Base-by-base conservation (phyloP, 2,797 vertebrate species). In the Gadopsis bispinosus region DNA sequence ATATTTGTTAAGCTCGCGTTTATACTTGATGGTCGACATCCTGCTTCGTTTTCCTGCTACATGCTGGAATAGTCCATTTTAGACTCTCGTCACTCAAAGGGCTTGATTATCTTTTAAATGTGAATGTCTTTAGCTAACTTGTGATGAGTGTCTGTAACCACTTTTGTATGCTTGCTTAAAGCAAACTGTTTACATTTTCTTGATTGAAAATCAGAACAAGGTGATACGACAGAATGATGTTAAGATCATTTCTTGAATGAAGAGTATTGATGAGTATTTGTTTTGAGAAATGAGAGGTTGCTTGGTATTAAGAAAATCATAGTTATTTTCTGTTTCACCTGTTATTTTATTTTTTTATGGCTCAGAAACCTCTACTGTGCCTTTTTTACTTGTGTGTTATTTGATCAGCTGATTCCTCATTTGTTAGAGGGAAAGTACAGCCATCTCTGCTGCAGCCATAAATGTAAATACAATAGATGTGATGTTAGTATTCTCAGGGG, bases 181-280 rank as follows among this genome's bases (percentile, higher is more conserved):
- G 80, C 72, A 75, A 81, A 83, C 58, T 87, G 91, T 93, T 94
- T 93, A 91, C 90, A 91, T 86, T 85, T 86, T 83, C 39, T 53
- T 69, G 37, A 79, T 56, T 69, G 37, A 55, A 80, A 61, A 70
- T 68, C 33, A 31, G 31, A 67, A 45, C 68, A 74, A 79, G 31
- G 43, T 26, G 60, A 73, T 61, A 47, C 51, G 45, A 59, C 61
- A 68, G 20, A n/a, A 16, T 31, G 62, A 43, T 71, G 43, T 16
- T 62, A 22, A 74, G 65, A 31, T 58, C 2, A 64, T 69, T 62
- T 58, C 22, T 48, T 55, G 55, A 65, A 73, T 70, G 48, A 83
- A 29, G 69, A 71, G 20, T 72, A 47, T 71, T 70, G 43, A 82
- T 20, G 64, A 71, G 20, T 72, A 48, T 72, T 78, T 79, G 53